A percentile compares a stretch with the other conserved stretches of the same genome.
Evolutionary conservation across 2,797 vertebrate species (phyloP).

Genomic region (Tenualosa thibaudeaui): DNA sequence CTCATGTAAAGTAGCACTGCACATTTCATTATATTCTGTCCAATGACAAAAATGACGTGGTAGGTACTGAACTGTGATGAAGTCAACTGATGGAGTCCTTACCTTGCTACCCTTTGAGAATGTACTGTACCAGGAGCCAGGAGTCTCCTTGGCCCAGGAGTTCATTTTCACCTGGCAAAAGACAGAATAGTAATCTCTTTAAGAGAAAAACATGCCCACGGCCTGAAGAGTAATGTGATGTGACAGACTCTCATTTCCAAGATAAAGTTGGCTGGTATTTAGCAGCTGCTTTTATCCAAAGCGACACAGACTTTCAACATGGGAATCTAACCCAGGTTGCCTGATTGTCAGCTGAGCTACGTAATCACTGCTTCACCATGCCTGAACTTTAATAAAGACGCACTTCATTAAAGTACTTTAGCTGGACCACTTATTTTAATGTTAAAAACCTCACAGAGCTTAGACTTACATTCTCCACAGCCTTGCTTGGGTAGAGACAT

Average conservation of each 20-base stretch:
- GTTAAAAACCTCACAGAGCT: neutral
- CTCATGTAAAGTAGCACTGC: too few relatives aligned
- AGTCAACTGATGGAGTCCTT: conserved; percentile 32
- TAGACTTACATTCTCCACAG: conserved; percentile 66
- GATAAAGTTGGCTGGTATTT: neutral
- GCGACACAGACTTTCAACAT: too few relatives aligned
- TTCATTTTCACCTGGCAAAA: conserved; percentile 75
- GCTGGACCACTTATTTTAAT: neutral
- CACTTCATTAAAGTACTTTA: neutral
- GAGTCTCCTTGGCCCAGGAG: conserved; percentile 75
- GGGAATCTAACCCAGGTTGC: too few relatives aligned
- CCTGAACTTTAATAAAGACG: too few relatives aligned
- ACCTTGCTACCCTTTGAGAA: conserved; percentile 79
- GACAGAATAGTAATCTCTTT: neutral
- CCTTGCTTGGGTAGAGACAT: conserved; percentile 73
- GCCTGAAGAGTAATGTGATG: neutral
- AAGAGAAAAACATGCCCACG: neutral
- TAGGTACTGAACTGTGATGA: neutral
- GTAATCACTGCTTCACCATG: too few relatives aligned
- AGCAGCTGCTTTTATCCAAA: too few relatives aligned
- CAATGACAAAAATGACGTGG: too few relatives aligned
- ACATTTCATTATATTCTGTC: too few relatives aligned
- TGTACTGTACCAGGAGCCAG: conserved; percentile 81
- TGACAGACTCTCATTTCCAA: neutral
- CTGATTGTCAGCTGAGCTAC: too few relatives aligned